Evolutionary conservation across 2,888 invertebrate species (phyloP), one percentile per base, ranked within the genome.

Genomic region (Lagria hirta): DNA sequence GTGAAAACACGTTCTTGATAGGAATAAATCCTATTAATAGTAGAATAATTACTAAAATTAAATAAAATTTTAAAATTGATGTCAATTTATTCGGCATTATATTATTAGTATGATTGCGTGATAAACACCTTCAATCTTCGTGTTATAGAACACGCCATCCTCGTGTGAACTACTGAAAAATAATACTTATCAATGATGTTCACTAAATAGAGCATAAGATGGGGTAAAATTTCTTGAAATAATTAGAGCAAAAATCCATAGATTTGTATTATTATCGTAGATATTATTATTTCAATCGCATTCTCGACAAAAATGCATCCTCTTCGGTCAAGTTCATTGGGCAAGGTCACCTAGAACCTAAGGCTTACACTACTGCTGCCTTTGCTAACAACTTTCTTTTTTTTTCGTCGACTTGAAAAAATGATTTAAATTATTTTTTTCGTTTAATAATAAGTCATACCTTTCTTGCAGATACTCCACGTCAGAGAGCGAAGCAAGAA

Each of bases 281-380:
- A n/a, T n/a, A n/a, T n/a, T n/a, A n/a, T n/a, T n/a, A n/a, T 18
- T 13, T 27, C 15, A 7, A 10, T 29, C 18, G 7, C 8, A 4
- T 29, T 16, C 3, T 5, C 8, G 10, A 29, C 8, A n/a, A 26
- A 26, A n/a, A 26, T 3, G 13, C 12, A 10, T 29, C 18, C 4
- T 4, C 16, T 7, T 20, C 29, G 42, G 42, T 42, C 33, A 42
- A 42, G 42, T 42, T 42, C 42, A 16, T 32, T 12, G 18, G 23
- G 11, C 42, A 42, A 42, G 42, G 42, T 42, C 34, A 42, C 42
- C 42, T 34, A 42, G 11, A 42, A 27, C 42, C 28, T 27, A 17
- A 10, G 42, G 42, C 34, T 15, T 11, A 26, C 8, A 11, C 12
- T 8, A n/a, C 3, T 15, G 3, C n/a, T 24, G 24, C 24, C 11